phyloP scores from a whole-genome alignment of 2,113 vertebrate species.

The Phasianus colchicus region DNA sequence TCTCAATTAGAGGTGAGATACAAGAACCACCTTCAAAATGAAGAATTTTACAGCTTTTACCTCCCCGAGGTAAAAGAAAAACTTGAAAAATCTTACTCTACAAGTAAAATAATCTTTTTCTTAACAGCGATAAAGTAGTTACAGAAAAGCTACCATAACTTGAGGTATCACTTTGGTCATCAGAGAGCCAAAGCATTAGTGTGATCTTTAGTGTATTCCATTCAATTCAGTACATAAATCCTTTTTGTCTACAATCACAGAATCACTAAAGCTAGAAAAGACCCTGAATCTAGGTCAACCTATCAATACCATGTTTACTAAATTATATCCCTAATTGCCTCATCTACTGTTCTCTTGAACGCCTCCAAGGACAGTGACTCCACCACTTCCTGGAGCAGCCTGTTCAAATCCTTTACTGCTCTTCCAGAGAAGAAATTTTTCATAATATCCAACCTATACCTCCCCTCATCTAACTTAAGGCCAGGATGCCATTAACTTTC shows the following conservation, averaged over 20 bases:
- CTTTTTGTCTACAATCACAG: neutral
- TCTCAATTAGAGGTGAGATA: neutral
- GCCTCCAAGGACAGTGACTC: too few relatives aligned
- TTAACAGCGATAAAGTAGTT: neutral
- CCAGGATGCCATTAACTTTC: too few relatives aligned
- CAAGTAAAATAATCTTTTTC: neutral
- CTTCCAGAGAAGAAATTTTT: too few relatives aligned
- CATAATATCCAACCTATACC: too few relatives aligned
- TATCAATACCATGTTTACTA: too few relatives aligned
- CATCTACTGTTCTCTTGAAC: too few relatives aligned
- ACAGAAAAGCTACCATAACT: neutral
- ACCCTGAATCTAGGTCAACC: too few relatives aligned
- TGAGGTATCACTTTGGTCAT: neutral
- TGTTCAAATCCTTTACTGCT: too few relatives aligned
- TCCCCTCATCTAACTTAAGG: too few relatives aligned
- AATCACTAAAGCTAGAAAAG: too few relatives aligned
- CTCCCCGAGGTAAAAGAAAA: neutral
- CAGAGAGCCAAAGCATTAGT: neutral
- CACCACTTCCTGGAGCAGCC: too few relatives aligned
- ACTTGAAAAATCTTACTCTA: neutral
- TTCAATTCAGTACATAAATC: neutral
- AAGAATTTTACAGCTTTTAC: neutral
- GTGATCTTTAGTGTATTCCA: neutral
- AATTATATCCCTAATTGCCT: too few relatives aligned
- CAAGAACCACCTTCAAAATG: neutral